Evolutionary conservation across 2,113 vertebrate species (phyloP).

Genomic region (Murina feae): DNA sequence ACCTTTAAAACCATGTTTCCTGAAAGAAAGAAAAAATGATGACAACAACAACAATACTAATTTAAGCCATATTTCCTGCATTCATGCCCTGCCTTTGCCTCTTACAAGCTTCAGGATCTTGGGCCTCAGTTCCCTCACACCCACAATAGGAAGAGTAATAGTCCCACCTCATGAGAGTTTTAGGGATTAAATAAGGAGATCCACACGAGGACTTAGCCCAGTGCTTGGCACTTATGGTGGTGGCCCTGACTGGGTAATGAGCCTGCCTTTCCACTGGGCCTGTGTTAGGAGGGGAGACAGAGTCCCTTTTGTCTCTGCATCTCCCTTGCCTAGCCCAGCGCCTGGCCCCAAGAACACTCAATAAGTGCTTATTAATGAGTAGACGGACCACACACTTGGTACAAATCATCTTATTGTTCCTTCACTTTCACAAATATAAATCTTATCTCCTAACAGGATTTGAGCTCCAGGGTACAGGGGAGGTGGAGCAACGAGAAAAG

Average conservation of each 20-base stretch:
- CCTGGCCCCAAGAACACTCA: not conserved
- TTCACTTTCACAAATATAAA: conserved; percentile 44
- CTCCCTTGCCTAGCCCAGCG: not conserved
- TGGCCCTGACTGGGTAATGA: not conserved
- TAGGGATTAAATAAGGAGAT: not conserved
- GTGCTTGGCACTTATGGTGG: not conserved
- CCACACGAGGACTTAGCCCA: not conserved
- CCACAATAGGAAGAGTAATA: not conserved
- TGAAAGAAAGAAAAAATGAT: not conserved
- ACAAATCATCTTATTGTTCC: conserved; percentile 57
- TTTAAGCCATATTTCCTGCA: not conserved
- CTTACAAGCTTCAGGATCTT: not conserved
- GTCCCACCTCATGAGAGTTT: not conserved
- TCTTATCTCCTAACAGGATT: conserved; percentile 48
- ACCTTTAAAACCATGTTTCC: not conserved
- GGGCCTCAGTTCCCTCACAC: not conserved
- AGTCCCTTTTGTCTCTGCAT: not conserved
- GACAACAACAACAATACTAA: not conserved
- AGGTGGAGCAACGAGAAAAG: not conserved
- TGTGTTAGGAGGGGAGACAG: not conserved
- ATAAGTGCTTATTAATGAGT: conserved; percentile 55
- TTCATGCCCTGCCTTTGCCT: not conserved
- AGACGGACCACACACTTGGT: conserved; percentile 73
- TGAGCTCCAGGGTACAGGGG: conserved; percentile 43
- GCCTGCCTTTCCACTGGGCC: not conserved